Evolutionary conservation across 2,113 vertebrate genomes (phyloP).

Genomic region (Ardeotis arabs): DNA sequence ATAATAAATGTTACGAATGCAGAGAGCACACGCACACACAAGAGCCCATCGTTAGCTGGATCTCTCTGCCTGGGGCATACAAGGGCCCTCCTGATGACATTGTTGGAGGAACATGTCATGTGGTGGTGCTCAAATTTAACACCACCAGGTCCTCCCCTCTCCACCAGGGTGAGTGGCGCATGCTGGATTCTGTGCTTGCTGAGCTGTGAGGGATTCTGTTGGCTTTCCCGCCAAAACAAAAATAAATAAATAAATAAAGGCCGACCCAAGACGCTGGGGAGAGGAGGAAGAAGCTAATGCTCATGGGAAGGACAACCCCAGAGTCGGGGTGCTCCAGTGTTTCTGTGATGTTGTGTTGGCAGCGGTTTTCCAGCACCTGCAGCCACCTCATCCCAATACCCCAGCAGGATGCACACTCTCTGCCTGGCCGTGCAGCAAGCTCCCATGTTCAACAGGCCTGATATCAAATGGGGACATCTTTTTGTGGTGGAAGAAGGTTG

Average conservation of each 20-base stretch:
- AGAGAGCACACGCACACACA: background rate
- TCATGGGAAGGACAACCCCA: background rate
- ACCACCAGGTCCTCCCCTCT: fast-evolving
- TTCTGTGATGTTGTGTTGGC: background rate
- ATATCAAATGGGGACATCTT: fast-evolving
- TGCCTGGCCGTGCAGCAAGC: background rate
- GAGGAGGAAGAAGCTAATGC: background rate
- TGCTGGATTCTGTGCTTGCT: background rate
- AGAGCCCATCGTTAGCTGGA: background rate
- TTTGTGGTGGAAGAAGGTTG: background rate
- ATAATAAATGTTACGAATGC: slow-evolving; percentile 41
- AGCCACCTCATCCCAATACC: fast-evolving
- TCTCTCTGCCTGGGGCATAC: background rate
- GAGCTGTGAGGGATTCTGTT: background rate
- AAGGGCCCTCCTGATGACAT: background rate
- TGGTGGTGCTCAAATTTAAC: background rate
- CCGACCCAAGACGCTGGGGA: fast-evolving
- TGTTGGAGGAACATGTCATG: background rate
- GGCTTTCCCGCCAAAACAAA: background rate
- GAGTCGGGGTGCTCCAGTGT: fast-evolving
- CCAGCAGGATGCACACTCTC: fast-evolving
- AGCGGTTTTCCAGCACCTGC: fast-evolving
- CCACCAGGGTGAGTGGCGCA: fast-evolving
- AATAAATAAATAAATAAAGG: no score
- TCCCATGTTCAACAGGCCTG: background rate